Percentiles rank a stretch among this genome's conserved stretches.
These are phyloP conservation scores for Oscheius sp. DNA, from an alignment of 2,888 invertebrate genomes.

Conservation along the genomic window DNA sequence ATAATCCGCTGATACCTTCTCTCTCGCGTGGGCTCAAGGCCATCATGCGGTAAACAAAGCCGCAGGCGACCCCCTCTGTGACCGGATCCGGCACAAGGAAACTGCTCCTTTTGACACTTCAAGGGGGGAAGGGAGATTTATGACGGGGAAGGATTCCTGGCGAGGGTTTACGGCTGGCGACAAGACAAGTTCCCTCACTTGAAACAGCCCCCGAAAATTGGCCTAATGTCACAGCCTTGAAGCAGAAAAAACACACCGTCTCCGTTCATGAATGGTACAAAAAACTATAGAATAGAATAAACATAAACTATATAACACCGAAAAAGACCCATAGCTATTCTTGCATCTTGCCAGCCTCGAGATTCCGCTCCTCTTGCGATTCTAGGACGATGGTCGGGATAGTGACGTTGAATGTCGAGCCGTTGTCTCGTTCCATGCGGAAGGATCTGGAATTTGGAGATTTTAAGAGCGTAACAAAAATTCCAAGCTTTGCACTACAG, in stretches of 20 bases:
- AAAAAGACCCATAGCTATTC: background rate
- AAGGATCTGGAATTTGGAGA: constrained; percentile 81
- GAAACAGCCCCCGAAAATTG: constrained; percentile 3
- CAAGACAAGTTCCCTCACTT: constrained; percentile 12
- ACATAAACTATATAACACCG: background rate
- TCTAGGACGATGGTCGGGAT: constrained; percentile 97
- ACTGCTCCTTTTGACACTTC: background rate
- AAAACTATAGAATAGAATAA: constrained; percentile 1
- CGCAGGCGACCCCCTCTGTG: constrained; percentile 17
- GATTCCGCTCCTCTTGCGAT: constrained; percentile 60
- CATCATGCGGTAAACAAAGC: constrained; percentile 28
- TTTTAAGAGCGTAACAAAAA: constrained; percentile 74
- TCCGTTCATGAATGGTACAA: background rate
- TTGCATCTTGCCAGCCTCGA: constrained; percentile 12
- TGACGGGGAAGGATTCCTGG: constrained; percentile 1
- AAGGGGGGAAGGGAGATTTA: background rate
- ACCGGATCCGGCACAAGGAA: constrained; percentile 2
- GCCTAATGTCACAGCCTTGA: background rate
- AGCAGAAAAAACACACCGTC: background rate
- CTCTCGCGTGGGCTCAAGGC: constrained; percentile 9
- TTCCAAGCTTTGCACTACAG: too few relatives aligned
- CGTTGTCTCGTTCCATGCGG: constrained; percentile 95
- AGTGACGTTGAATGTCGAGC: constrained; percentile 93
- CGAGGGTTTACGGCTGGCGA: constrained; percentile 11
- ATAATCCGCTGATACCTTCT: background rate